Percentiles rank a stretch among this genome's conserved stretches.
Conservation (phyloP, 2,888 invertebrate genomes). For the Lasioglossum morio region DNA sequence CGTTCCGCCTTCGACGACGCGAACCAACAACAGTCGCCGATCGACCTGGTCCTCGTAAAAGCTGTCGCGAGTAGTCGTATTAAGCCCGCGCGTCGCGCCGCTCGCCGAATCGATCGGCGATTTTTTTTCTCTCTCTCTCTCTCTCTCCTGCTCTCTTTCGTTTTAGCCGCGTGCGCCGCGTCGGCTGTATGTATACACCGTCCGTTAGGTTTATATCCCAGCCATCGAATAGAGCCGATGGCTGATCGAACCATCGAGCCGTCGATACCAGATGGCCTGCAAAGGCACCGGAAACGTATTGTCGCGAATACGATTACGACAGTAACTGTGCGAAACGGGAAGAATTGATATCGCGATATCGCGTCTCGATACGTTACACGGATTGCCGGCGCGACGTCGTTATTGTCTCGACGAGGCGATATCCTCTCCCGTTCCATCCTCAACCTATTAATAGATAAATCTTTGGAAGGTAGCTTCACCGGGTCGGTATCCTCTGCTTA, state of each 20-base stretch:
- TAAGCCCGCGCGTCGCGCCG: neutral
- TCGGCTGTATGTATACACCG: neutral
- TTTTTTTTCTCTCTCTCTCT: neutral
- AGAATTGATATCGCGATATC: conserved; percentile 59
- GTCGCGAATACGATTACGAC: conserved; percentile 59
- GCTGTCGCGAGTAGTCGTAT: conserved; percentile 22
- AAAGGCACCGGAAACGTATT: conserved; percentile 39
- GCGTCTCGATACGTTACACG: conserved; percentile 45
- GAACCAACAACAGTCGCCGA: neutral
- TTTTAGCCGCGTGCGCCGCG: neutral
- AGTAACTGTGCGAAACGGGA: conserved; percentile 30
- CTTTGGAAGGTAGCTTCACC: conserved; percentile 23
- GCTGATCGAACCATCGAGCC: conserved; percentile 23
- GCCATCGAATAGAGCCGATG: conserved; percentile 48
- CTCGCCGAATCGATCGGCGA: conserved; percentile 16
- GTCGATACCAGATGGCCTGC: conserved; percentile 12
- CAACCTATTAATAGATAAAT: conserved; percentile 36
- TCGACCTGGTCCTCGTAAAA: conserved; percentile 34
- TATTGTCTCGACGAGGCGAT: conserved; percentile 41
- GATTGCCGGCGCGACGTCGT: conserved; percentile 30
- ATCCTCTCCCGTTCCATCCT: conserved; percentile 10
- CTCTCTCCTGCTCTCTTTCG: neutral
- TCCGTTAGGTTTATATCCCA: conserved; percentile 18
- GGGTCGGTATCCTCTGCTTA: neutral
- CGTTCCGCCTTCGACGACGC: neutral